A percentile compares a stretch with the other conserved stretches of the same genome.
phyloP scores from a whole-genome alignment of 1,140 invertebrate genomes.

The Atta cephalotes region DNA sequence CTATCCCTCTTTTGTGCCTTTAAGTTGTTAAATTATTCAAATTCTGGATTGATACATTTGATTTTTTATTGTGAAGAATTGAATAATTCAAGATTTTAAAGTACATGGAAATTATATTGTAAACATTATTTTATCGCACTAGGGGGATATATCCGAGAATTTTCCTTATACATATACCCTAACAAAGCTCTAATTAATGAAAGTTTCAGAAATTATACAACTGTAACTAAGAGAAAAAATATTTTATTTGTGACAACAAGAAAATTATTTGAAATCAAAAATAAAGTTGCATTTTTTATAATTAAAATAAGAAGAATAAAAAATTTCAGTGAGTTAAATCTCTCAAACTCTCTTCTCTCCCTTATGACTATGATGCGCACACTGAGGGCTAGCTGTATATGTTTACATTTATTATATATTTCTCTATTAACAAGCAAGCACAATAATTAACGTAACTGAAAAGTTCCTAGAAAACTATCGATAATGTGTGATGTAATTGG shows the following conservation, averaged over 20 bases:
- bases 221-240: no score
- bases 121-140: neutral
- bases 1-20: conserved; percentile 44
- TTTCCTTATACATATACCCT: no score
- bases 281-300: no score
- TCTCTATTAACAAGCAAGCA: conserved; percentile 52
- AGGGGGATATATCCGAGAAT: no score
- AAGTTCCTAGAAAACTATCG: neutral
- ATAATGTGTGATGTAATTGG: conserved; percentile 35
- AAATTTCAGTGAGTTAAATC: no score
- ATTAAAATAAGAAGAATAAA: no score
- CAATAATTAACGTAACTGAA: conserved; percentile 44
- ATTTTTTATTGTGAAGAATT: neutral
- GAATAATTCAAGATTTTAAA: neutral
- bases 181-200: no score
- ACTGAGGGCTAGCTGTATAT: conserved; percentile 31
- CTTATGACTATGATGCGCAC: no score
- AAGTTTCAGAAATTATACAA: no score
- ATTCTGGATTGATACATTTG: neutral
- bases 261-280: no score
- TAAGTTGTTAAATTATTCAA: conserved; percentile 5
- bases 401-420: conserved; percentile 22
- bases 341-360: no score
- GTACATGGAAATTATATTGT: conserved; percentile 2
- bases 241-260: no score